phyloP scores from a whole-genome alignment of 2,888 invertebrate genomes.

The Celastrina argiolus region DNA sequence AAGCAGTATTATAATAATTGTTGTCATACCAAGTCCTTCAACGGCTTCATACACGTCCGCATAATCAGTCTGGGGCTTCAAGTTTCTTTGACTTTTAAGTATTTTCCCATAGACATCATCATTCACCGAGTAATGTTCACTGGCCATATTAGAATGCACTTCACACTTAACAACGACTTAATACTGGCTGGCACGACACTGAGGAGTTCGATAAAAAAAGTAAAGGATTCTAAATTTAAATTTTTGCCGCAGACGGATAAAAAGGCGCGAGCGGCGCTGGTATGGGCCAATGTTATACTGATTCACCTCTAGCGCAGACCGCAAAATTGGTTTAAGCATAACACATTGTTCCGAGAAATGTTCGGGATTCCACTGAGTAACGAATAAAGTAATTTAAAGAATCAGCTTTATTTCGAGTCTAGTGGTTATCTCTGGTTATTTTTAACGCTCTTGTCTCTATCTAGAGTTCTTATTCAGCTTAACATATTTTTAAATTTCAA shows the following conservation, averaged over 20 bases:
- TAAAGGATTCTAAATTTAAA: slow-evolving; percentile 72
- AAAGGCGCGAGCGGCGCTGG: slow-evolving; percentile 68
- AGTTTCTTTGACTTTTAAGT: slow-evolving; percentile 51
- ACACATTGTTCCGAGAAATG: slow-evolving; percentile 68
- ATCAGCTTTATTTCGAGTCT: neutral
- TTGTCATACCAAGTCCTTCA: slow-evolving; percentile 58
- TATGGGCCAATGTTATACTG: slow-evolving; percentile 73
- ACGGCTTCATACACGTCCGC: slow-evolving; percentile 65
- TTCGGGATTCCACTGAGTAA: slow-evolving; percentile 44
- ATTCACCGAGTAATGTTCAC: slow-evolving; percentile 65
- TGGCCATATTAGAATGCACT: slow-evolving; percentile 45
- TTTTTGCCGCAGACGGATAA: slow-evolving; percentile 51
- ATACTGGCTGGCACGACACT: neutral
- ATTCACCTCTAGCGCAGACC: slow-evolving; percentile 66
- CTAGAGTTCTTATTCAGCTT: neutral
- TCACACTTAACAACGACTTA: neutral
- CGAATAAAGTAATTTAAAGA: slow-evolving; percentile 4
- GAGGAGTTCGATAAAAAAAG: slow-evolving; percentile 45
- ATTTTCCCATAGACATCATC: slow-evolving; percentile 70
- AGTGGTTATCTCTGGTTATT: neutral
- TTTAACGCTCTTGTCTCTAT: neutral
- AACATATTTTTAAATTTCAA: neutral
- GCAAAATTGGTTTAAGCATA: slow-evolving; percentile 62
- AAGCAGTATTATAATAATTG: neutral
- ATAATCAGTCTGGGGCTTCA: slow-evolving; percentile 54